Conservation (phyloP, 2,888 invertebrate species). For the Pantelozetes paolii region DNA sequence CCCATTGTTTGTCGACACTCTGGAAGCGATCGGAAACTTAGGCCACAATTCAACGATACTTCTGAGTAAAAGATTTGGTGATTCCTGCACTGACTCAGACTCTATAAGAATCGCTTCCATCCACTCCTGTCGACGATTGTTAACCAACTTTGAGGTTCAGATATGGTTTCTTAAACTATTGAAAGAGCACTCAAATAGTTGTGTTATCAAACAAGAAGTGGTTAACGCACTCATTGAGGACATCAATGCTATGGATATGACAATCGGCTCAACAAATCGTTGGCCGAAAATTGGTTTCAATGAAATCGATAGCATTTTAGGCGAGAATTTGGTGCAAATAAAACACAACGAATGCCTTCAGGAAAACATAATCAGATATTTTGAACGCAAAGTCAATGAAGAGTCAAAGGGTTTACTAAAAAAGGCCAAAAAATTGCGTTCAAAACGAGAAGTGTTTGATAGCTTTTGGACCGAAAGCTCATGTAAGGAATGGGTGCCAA, state of each 20-base stretch:
- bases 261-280: background rate
- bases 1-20: conserved; percentile 14
- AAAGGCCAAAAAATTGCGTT: conserved; percentile 23
- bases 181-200: conserved; percentile 7
- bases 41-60: conserved; percentile 18
- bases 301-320: conserved; percentile 43
- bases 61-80: conserved; percentile 14
- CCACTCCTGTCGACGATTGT: conserved; percentile 39
- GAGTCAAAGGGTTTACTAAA: conserved; percentile 26
- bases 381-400: conserved; percentile 37
- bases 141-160: conserved; percentile 36
- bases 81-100: background rate
- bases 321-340: conserved; percentile 10
- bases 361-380: conserved; percentile 37
- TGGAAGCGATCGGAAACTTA: conserved; percentile 42
- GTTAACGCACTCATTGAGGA: conserved; percentile 36
- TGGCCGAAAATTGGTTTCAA: conserved; percentile 46
- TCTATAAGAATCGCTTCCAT: conserved; percentile 35
- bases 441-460: conserved; percentile 36
- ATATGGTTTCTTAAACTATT: conserved; percentile 16
- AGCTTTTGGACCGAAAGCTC: conserved; percentile 43
- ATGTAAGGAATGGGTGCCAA: conserved; percentile 43
- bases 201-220: conserved; percentile 38
- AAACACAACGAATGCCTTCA: conserved; percentile 36
- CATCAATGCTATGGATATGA: conserved; percentile 14